A percentile compares a stretch with the other conserved stretches of the same genome.
Conservation (phyloP, 2,888 invertebrate genomes). For the Leucophenga montana region DNA sequence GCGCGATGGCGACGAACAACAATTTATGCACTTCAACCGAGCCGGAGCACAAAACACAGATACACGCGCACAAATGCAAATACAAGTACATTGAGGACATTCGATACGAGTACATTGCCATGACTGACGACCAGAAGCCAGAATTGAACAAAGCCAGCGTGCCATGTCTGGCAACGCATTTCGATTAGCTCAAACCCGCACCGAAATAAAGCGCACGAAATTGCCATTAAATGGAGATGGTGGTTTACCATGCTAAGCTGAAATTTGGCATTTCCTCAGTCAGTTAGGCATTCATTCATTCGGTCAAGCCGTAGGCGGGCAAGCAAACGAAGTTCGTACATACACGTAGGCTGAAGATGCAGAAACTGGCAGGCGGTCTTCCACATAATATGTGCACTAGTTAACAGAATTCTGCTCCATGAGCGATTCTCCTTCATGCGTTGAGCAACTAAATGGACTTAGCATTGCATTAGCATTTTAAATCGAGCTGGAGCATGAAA, state of each 20-base stretch:
- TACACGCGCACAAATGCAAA: slow-evolving; percentile 28
- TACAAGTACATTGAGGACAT: slow-evolving; percentile 19
- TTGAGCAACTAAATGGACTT: too few relatives aligned
- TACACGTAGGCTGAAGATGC: too few relatives aligned
- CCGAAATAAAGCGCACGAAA: neutral
- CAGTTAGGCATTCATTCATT: too few relatives aligned
- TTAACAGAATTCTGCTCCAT: too few relatives aligned
- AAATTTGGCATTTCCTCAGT: slow-evolving; percentile 3
- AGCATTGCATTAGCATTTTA: too few relatives aligned
- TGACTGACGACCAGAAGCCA: slow-evolving; percentile 43
- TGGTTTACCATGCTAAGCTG: neutral
- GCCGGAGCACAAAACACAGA: slow-evolving; percentile 32
- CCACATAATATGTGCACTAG: too few relatives aligned
- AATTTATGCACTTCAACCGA: slow-evolving; percentile 42
- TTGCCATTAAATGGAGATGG: neutral
- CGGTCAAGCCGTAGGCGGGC: too few relatives aligned
- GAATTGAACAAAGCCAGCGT: slow-evolving; percentile 28
- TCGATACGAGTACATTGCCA: too few relatives aligned
- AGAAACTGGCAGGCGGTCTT: too few relatives aligned
- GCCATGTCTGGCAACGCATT: neutral
- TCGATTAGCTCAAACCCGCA: neutral
- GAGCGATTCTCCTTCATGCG: too few relatives aligned
- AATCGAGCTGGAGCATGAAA: too few relatives aligned
- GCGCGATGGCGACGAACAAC: slow-evolving; percentile 39
- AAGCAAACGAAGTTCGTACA: too few relatives aligned